phyloP scores from a whole-genome alignment of 2,113 vertebrate species.

The Lepidothrix coronata region DNA sequence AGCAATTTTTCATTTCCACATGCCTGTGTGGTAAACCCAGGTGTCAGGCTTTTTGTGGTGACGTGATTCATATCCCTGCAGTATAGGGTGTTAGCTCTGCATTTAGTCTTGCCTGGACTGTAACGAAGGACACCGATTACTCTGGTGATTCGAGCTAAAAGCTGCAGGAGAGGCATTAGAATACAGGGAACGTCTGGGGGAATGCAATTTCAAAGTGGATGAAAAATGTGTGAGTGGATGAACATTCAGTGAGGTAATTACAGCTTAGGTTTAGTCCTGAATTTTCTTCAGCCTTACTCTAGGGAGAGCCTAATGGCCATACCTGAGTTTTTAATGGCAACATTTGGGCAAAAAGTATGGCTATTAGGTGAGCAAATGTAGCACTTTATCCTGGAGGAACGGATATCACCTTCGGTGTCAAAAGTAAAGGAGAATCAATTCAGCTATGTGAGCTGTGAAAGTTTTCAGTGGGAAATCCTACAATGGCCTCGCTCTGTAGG shows the following conservation, averaged over 20 bases:
- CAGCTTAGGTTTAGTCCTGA: constrained; percentile 54
- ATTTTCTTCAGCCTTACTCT: constrained; percentile 56
- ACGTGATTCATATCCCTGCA: constrained; percentile 24
- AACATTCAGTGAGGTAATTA: constrained; percentile 64
- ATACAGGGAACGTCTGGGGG: constrained; percentile 56
- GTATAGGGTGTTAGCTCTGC: constrained; percentile 42
- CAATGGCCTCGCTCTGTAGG: background rate
- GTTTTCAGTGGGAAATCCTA: background rate
- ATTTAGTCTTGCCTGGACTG: constrained; percentile 51
- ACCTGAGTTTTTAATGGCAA: constrained; percentile 65
- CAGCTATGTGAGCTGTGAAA: background rate
- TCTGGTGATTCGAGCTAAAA: constrained; percentile 54
- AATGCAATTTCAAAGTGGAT: constrained; percentile 57
- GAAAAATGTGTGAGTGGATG: constrained; percentile 63
- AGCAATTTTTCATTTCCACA: constrained; percentile 53
- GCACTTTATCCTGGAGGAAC: constrained; percentile 56
- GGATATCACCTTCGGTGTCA: constrained; percentile 59
- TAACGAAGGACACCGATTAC: constrained; percentile 52
- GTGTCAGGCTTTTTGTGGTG: constrained; percentile 58
- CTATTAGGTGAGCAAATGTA: constrained; percentile 66
- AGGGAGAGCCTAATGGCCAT: constrained; percentile 63
- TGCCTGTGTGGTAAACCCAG: background rate
- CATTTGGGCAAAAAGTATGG: constrained; percentile 66
- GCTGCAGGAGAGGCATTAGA: constrained; percentile 64
- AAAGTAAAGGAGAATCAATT: constrained; percentile 58